A percentile compares a stretch with the other conserved stretches of the same genome.
Conservation (phyloP, 53 echinoderm and acorn worm species). For the Mesocentrotus franciscanus region DNA sequence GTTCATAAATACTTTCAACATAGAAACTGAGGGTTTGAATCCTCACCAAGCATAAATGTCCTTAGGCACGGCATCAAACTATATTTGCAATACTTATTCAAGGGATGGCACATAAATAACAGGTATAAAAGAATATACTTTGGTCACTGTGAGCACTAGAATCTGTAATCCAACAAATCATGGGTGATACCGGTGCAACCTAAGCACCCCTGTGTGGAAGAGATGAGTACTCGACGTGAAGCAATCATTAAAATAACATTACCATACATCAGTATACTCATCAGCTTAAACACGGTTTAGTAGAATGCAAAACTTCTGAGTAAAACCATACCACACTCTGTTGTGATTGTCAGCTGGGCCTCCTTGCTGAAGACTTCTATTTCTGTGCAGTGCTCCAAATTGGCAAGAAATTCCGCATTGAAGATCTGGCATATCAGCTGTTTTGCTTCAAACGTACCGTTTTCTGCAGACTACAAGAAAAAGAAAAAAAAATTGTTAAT, state of each 20-base stretch:
- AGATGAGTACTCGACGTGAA: no score
- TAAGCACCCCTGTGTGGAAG: no score
- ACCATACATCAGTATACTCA: not conserved
- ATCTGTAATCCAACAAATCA: no score
- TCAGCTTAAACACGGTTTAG: not conserved
- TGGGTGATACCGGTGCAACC: no score
- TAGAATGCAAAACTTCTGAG: not conserved
- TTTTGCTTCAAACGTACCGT: conserved; percentile 76
- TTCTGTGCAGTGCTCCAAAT: conserved; percentile 55
- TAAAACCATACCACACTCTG: conserved; percentile 10
- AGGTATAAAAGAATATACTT: not conserved
- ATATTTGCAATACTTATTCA: not conserved
- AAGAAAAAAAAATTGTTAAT: no score
- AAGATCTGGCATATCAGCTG: conserved; percentile 80
- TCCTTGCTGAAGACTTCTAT: conserved; percentile 88
- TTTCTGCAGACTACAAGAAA: conserved; percentile 75
- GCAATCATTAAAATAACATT: no score
- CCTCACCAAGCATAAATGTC: no score
- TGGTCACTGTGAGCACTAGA: not conserved
- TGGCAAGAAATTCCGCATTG: conserved; percentile 76
- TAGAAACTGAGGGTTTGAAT: no score
- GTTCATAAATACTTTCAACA: no score
- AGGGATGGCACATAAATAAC: not conserved
- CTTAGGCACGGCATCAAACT: no score
- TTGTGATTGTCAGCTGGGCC: conserved; percentile 76